Evolutionary conservation across 1,140 invertebrate species (phyloP).

Genomic region (Drosophila lini): DNA sequence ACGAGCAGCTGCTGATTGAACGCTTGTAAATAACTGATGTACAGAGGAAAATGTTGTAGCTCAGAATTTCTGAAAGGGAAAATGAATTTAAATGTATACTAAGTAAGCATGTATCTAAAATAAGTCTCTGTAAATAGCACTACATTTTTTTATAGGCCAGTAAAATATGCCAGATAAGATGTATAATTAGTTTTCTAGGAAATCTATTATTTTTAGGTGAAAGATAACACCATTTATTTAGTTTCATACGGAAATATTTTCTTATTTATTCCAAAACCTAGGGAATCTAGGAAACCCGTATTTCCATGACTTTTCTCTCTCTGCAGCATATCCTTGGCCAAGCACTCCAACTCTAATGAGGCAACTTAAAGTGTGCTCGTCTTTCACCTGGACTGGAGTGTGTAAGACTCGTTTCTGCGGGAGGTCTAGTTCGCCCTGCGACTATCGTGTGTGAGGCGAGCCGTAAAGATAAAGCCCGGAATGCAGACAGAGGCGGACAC

Average conservation of each 20-base stretch:
- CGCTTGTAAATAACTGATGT: slow-evolving; percentile 25
- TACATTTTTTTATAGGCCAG: too few relatives aligned
- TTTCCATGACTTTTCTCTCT: neutral
- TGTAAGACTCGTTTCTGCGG: slow-evolving; percentile 1
- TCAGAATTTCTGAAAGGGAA: too few relatives aligned
- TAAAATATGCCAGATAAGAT: too few relatives aligned
- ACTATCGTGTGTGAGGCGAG: slow-evolving; percentile 63
- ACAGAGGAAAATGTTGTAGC: neutral
- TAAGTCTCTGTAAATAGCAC: neutral
- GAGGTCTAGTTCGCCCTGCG: neutral
- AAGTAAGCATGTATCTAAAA: neutral
- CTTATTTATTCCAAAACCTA: too few relatives aligned
- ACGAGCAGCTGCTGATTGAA: slow-evolving; percentile 16
- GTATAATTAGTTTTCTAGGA: too few relatives aligned
- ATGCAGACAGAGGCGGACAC: slow-evolving; percentile 25
- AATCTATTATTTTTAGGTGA: too few relatives aligned
- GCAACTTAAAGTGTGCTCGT: slow-evolving; percentile 63
- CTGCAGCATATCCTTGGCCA: slow-evolving; percentile 18
- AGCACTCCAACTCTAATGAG: slow-evolving; percentile 70
- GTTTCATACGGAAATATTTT: too few relatives aligned
- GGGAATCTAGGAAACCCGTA: neutral
- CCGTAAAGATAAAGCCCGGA: slow-evolving; percentile 70
- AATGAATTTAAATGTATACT: too few relatives aligned
- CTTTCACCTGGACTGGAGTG: slow-evolving; percentile 60
- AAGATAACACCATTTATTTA: too few relatives aligned